Percentiles rank a stretch among this genome's conserved stretches.
phyloP scores from a whole-genome alignment of 2,113 vertebrate genomes.

The Thinocorus orbignyianus region DNA sequence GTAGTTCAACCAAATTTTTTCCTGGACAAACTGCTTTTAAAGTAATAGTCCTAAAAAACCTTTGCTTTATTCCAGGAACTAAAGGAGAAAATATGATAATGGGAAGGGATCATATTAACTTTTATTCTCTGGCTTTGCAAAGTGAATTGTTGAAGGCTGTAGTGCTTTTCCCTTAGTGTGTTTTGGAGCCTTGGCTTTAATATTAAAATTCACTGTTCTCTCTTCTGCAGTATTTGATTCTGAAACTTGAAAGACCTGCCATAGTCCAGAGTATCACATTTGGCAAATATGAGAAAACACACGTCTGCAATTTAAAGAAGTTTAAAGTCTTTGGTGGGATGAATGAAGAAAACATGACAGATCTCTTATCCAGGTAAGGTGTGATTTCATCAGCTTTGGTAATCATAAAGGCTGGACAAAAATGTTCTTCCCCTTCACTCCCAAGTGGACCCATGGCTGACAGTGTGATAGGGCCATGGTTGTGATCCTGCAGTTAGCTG shows the following conservation, averaged over 20 bases:
- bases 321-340: constrained; percentile 99
- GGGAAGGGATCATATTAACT: neutral
- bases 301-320: constrained; percentile 99
- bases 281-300: constrained; percentile 98
- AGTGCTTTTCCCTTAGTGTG: neutral
- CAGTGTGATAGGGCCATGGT: neutral
- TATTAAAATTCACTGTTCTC: neutral
- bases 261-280: constrained; percentile 98
- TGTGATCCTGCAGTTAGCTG: neutral
- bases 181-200: neutral
- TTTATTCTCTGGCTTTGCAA: neutral
- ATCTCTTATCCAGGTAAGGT: constrained; percentile 94
- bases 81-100: neutral
- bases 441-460: neutral
- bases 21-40: neutral
- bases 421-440: neutral
- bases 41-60: neutral
- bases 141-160: neutral
- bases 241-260: constrained; percentile 96
- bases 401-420: neutral
- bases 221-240: constrained; percentile 88
- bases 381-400: neutral
- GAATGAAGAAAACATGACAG: constrained; percentile 99
- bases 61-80: neutral
- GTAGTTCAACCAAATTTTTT: neutral